Base-by-base conservation (phyloP, 2,888 invertebrate genomes). In the Actias luna region DNA sequence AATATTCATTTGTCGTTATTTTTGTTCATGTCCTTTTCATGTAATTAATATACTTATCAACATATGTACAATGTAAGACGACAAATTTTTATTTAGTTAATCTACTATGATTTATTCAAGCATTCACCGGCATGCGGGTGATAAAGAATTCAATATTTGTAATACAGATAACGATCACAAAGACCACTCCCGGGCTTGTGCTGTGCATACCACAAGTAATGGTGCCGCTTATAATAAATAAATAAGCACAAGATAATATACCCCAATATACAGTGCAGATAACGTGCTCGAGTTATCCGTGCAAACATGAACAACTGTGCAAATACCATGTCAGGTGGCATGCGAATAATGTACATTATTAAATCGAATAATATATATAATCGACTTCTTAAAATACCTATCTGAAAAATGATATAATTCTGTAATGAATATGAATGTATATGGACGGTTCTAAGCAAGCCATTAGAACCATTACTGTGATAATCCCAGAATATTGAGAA, bases 251-350 rank as follows among this genome's bases (percentile, higher is more conserved):
- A 55, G 55, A 55, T 29, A 55, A 50, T 25, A 50, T 50, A 50
- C 10, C 29, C 55, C 27, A 55, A n/a, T 29, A 55, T 55, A 55
- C 8, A 29, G 29, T 55, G 55, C n/a, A 55, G 55, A 55, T 55
- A 55, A 55, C 55, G 46, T 50, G 46, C 46, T 29, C 55, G 8
- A n/a, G 55, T 55, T 50, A 55, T 55, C 55, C 55, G 29, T 55
- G 55, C 55, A 55, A 55, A 55, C 55, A 25, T 25, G 14, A 8
- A 55, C 55, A 55, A 27, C 29, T 29, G 29, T 55, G 29, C 55
- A 55, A 29, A 29, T 55, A 29, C 16, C 55, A 55, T 29, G 55
- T 55, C 55, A 55, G 27, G 55, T 55, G 29, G 46, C 25, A 50
- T 50, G 22, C 46, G 12, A 50, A 25, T 50, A 25, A 50, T 3